phyloP scores from a whole-genome alignment of 2,888 invertebrate species.

The Trichacis sp. region DNA sequence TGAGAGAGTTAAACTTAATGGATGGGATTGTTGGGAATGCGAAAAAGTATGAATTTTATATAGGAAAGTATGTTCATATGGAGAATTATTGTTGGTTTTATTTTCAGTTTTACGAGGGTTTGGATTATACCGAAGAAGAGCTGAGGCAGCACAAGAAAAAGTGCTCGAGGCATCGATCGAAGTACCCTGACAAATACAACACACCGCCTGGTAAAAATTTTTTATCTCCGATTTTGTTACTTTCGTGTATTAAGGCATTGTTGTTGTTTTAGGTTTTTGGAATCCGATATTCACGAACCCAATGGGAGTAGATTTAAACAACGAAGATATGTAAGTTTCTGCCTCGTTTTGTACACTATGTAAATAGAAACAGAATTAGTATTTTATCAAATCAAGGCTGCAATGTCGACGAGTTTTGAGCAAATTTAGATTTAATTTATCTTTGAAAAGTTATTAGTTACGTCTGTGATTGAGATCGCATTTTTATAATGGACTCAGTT shows the following conservation, averaged over 20 bases:
- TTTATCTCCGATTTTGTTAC: too few species aligned
- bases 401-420: too few species aligned
- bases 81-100: constrained; percentile 3
- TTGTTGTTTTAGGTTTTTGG: constrained; percentile 62
- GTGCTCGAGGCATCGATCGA: constrained; percentile 71
- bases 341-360: too few species aligned
- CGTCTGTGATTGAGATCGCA: too few species aligned
- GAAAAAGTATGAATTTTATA: constrained; percentile 53
- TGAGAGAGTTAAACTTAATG: constrained; percentile 63
- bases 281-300: constrained; percentile 61
- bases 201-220: constrained; percentile 68
- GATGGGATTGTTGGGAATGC: constrained; percentile 68
- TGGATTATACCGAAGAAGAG: constrained; percentile 63
- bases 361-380: too few species aligned
- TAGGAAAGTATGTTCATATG: neutral
- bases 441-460: too few species aligned
- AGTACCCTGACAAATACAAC: constrained; percentile 58
- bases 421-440: too few species aligned
- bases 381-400: too few species aligned
- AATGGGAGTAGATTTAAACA: neutral
- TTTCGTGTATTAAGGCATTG: too few species aligned
- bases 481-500: too few species aligned
- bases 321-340: neutral
- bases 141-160: constrained; percentile 64
- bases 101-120: constrained; percentile 33